A percentile compares a stretch with the other conserved stretches of the same genome.
Conservation (phyloP, 2,888 invertebrate genomes). For the Sycophila texana region DNA sequence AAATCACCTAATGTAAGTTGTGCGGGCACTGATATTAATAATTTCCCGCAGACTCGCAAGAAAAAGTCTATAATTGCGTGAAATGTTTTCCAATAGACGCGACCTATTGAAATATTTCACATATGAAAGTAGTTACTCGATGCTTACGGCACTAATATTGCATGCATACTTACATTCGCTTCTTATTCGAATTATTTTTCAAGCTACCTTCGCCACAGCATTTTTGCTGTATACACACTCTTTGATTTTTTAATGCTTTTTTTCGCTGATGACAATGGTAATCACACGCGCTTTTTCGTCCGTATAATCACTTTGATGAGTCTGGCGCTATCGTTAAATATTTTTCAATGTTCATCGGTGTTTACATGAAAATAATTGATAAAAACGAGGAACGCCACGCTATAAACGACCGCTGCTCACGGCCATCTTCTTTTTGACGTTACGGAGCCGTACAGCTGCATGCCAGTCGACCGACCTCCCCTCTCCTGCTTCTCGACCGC, state of each 20-base stretch:
- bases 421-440: slow-evolving; percentile 71
- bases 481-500: slow-evolving; percentile 58
- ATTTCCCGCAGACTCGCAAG: slow-evolving; percentile 3
- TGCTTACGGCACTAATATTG: too few species aligned
- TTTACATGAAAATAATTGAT: not conserved
- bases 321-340: not conserved
- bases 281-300: too few species aligned
- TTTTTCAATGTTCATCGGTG: not conserved
- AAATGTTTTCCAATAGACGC: slow-evolving; percentile 30
- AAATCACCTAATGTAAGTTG: slow-evolving; percentile 45
- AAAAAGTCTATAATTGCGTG: not conserved
- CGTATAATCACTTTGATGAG: too few species aligned
- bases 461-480: slow-evolving; percentile 14
- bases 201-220: too few species aligned
- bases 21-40: slow-evolving; percentile 35
- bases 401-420: slow-evolving; percentile 63
- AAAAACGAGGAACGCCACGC: slow-evolving; percentile 58
- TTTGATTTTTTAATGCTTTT: too few species aligned
- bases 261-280: too few species aligned
- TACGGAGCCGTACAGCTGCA: slow-evolving; percentile 46
- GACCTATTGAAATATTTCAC: slow-evolving; percentile 9
- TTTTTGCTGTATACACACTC: too few species aligned
- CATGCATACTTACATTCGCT: too few species aligned
- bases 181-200: too few species aligned
- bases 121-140: not conserved